phyloP scores from a whole-genome alignment of 2,888 invertebrate genomes.

The Cotesia congregata region DNA sequence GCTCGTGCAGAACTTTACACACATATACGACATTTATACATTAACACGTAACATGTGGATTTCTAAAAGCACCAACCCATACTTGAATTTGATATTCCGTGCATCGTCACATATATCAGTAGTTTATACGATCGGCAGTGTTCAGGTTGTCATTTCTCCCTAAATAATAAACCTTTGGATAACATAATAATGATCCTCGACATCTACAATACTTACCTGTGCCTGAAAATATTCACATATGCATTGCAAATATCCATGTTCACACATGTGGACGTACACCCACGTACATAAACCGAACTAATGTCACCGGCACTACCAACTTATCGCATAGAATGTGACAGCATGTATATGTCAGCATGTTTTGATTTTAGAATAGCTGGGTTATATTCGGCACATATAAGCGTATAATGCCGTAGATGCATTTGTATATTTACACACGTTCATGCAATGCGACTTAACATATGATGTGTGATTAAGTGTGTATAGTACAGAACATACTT shows the following conservation, averaged over 20 bases:
- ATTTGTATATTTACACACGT: background rate
- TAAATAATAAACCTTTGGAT: conserved; percentile 17
- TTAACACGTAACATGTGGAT: background rate
- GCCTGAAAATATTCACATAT: conserved; percentile 27
- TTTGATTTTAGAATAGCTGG: conserved; percentile 39
- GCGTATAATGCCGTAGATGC: conserved; percentile 13
- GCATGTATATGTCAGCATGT: conserved; percentile 39
- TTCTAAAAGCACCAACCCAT: conserved; percentile 4
- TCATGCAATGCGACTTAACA: no score
- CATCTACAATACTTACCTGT: conserved; percentile 3
- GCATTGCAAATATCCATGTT: background rate
- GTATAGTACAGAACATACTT: background rate
- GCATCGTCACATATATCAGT: conserved; percentile 10
- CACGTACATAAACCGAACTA: conserved; percentile 6
- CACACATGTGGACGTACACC: background rate
- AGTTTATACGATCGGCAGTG: conserved; percentile 12
- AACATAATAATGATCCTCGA: conserved; percentile 10
- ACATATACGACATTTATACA: background rate
- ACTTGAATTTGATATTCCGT: conserved; percentile 31
- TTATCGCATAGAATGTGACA: conserved; percentile 28
- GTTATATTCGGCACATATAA: conserved; percentile 17
- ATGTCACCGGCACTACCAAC: conserved; percentile 23
- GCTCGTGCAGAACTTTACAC: conserved; percentile 23
- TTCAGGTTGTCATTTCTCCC: background rate
- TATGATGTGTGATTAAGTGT: background rate